Evolutionary conservation across 92 coral and sea anemone species (phyloP), one percentile per base, ranked within the genome.

Genomic region (Heliopora coerulea): DNA sequence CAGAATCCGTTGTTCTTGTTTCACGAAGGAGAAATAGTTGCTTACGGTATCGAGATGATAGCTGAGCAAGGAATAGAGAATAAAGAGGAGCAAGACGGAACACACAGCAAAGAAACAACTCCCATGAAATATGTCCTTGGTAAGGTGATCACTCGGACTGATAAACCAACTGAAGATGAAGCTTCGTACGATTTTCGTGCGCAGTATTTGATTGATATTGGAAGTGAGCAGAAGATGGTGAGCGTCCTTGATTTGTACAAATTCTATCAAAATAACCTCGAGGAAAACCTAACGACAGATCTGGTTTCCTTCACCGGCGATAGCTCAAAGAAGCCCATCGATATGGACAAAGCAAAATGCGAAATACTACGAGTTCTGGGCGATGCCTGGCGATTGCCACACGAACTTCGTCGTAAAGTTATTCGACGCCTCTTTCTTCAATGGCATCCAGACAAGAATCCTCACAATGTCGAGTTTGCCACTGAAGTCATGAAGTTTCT

Each of bases 361-460:
- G 91, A 88, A 84, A 89, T 95, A 40, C 85, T 85, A 39, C 97
- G 90, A 54, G 90, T 92, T 9, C 80, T 95, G 12, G 86, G 89
- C 88, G 96, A 95, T 66, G 96, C 96, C 30, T 88, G 96, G 97
- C 86, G 89, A 78, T 60, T 95, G 56, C 88, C 96, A 5, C 89
- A 85, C n/a, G 82, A 76, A 5, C 87, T 79, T 52, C 83, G 99
- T 32, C 80, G 91, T 35, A 95, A 90, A 54, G 99, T 90, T 26
- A 73, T 88, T 25, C 86, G 87, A 66, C 95, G 99, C 24, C 66
- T 95, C 62, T 90, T 81, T 56, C 87, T 90, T n/a, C 83, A 91
- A 23, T 95, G 99, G 99, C 99, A 95, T 60, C 99, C 99, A 23
- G 99, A 95, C 84, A 90, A 90, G 80, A 95, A 95, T 30, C 87